A percentile compares a stretch with the other conserved stretches of the same genome.
Evolutionary conservation across 2,888 invertebrate species (phyloP).

Genomic region (Amphimallon solstitiale): DNA sequence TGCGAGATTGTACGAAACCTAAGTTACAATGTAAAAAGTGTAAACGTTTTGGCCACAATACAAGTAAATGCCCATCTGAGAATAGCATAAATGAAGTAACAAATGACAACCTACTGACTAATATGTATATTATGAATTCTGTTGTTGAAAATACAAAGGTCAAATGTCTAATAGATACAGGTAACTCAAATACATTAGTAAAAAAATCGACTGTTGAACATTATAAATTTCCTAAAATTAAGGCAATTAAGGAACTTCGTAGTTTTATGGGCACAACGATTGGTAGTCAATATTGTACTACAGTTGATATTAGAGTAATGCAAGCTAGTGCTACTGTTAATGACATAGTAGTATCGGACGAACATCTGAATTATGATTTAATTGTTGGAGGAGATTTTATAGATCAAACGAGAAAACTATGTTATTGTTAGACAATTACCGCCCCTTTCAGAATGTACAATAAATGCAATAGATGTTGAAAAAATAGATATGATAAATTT

Average conservation of each 20-base stretch:
- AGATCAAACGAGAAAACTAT: not conserved
- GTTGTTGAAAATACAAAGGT: conserved; percentile 5
- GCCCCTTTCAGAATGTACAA: not conserved
- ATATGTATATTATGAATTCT: conserved; percentile 20
- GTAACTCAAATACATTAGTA: conserved; percentile 23
- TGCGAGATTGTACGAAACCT: conserved; percentile 15
- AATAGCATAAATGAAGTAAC: not conserved
- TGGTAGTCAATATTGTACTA: not conserved
- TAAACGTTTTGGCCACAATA: conserved; percentile 3
- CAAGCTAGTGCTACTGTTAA: conserved; percentile 4
- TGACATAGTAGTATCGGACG: conserved; percentile 6
- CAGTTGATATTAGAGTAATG: not conserved
- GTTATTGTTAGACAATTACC: conserved; percentile 10
- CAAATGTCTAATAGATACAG: conserved; percentile 21
- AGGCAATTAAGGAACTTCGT: not conserved
- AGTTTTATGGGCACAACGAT: conserved; percentile 14
- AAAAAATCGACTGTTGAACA: not conserved
- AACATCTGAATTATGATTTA: not conserved
- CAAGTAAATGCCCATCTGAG: not conserved
- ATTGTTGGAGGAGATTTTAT: conserved; percentile 29
- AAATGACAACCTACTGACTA: not conserved
- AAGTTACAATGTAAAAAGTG: conserved; percentile 17
- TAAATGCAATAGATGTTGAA: not conserved
- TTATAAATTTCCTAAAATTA: not conserved
- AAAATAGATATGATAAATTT: too few species aligned